A percentile compares a stretch with the other conserved stretches of the same genome.
Evolutionary conservation across 2,888 invertebrate species (phyloP).

Genomic region (Agrotis segetum): DNA sequence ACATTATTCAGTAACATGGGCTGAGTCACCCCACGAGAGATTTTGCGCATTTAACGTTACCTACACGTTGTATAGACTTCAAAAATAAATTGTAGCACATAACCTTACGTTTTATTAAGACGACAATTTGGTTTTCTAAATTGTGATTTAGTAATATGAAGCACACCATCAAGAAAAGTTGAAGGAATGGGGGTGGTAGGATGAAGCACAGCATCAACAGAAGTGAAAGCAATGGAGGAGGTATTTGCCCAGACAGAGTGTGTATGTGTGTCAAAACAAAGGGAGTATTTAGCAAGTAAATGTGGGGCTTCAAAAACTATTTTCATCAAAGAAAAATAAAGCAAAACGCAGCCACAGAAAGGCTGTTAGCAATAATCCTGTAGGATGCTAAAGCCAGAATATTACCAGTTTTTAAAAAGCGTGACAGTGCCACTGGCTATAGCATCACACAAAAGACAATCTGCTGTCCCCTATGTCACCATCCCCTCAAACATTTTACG

Average conservation of each 20-base stretch:
- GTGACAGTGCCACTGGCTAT: conserved; percentile 19
- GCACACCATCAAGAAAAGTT: no score
- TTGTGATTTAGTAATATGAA: no score
- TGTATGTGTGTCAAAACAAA: conserved; percentile 6
- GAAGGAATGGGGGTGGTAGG: no score
- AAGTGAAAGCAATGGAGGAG: no score
- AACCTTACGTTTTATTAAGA: conserved; percentile 1
- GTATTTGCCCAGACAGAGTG: no score
- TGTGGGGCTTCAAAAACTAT: background rate
- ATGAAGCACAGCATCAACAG: no score
- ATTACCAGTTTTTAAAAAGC: conserved; percentile 37
- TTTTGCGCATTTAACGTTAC: no score
- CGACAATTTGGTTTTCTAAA: conserved; percentile 6
- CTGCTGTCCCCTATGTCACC: background rate
- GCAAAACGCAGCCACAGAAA: background rate
- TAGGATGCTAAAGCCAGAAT: conserved; percentile 23
- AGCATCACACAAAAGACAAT: conserved; percentile 4
- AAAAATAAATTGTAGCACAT: background rate
- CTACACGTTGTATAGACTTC: no score
- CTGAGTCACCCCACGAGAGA: no score
- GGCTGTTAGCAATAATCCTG: conserved; percentile 35
- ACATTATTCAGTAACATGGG: no score
- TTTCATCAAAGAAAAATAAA: conserved; percentile 22
- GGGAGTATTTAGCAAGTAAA: background rate
- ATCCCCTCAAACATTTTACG: conserved; percentile 29